Conservation (phyloP, 2,797 vertebrate genomes). For the Tapirus indicus region DNA sequence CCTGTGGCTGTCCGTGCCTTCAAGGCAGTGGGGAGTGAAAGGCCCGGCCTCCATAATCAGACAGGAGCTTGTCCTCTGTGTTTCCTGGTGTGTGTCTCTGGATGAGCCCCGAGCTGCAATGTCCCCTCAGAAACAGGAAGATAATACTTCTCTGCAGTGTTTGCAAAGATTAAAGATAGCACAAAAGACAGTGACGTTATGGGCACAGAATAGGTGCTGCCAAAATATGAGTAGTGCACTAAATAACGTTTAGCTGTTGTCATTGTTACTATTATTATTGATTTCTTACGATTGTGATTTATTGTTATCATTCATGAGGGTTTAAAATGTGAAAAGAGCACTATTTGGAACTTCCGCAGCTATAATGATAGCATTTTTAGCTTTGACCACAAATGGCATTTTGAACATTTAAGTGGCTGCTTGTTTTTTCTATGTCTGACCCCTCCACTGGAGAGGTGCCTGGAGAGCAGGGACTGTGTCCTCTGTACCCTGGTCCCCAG, state of each 20-base stretch:
- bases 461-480: neutral
- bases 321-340: conserved; percentile 6
- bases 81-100: neutral
- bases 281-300: neutral
- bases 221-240: neutral
- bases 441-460: neutral
- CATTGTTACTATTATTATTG: neutral
- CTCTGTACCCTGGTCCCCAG: neutral
- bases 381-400: neutral
- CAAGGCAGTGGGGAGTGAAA: neutral
- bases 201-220: neutral
- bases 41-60: neutral
- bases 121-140: neutral
- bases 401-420: neutral
- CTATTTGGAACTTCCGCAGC: neutral
- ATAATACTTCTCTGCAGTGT: neutral
- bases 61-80: neutral
- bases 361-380: neutral
- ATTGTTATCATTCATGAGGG: neutral
- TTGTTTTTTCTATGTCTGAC: neutral
- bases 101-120: neutral
- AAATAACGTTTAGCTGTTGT: neutral
- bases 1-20: neutral
- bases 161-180: neutral
- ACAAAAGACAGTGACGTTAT: neutral